Evolutionary conservation across 2,797 vertebrate species (phyloP).

Genomic region (Malacoctenus gilli): DNA sequence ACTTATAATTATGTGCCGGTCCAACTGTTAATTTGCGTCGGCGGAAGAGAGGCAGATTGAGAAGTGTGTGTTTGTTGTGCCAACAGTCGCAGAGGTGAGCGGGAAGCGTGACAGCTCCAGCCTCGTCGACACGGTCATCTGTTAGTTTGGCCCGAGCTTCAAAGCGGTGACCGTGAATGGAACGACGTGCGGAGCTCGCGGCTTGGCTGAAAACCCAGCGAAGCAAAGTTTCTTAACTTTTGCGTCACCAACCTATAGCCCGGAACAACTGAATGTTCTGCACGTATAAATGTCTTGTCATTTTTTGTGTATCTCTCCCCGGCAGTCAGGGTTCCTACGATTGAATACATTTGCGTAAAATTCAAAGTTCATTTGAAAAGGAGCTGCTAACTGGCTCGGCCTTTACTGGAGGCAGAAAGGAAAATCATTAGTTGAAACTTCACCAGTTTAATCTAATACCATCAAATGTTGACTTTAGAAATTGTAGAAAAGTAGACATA

Average conservation of each 20-base stretch:
- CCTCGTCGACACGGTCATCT: constrained; percentile 62
- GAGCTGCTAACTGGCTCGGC: not conserved
- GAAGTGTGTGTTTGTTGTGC: constrained; percentile 38
- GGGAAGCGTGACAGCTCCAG: constrained; percentile 54
- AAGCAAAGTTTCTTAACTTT: constrained; percentile 36
- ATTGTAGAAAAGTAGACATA: no score
- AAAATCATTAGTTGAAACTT: no score
- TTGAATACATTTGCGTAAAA: no score
- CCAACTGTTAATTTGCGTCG: constrained; percentile 70
- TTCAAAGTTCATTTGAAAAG: not conserved
- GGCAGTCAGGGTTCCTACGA: no score
- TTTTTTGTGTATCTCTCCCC: no score
- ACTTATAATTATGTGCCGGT: constrained; percentile 71
- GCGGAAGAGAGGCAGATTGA: constrained; percentile 64
- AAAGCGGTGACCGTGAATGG: constrained; percentile 34
- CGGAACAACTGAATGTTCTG: constrained; percentile 24
- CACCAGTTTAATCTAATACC: no score
- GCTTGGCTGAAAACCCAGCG: constrained; percentile 37
- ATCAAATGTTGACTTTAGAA: no score
- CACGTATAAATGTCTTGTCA: not conserved
- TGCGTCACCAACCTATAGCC: constrained; percentile 18
- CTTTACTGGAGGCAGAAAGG: constrained; percentile 3
- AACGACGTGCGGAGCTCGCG: constrained; percentile 51
- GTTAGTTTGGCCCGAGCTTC: constrained; percentile 62
- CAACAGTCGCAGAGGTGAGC: constrained; percentile 68